Conservation (phyloP, 2,113 vertebrate genomes). For the Pontoporia blainvillei region DNA sequence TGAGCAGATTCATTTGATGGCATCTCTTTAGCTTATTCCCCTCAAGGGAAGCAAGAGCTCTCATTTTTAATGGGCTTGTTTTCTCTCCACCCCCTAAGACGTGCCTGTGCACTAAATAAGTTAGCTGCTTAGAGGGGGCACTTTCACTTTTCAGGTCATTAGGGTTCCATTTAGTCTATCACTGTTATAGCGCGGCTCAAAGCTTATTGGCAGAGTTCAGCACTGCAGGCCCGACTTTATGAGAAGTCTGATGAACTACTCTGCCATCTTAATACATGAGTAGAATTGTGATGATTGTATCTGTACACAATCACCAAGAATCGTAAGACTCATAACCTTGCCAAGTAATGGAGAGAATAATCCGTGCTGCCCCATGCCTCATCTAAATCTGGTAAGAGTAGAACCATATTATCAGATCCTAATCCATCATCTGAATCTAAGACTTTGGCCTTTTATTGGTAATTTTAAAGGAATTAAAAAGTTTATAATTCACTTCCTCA, state of each 20-base stretch:
- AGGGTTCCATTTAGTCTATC: background rate
- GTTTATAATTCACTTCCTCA: background rate
- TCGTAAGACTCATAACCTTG: background rate
- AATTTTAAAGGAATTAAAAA: slow-evolving; percentile 12
- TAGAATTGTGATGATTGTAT: background rate
- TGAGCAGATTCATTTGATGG: background rate
- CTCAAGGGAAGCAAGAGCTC: slow-evolving; percentile 13
- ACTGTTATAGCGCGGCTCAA: background rate
- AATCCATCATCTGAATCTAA: background rate
- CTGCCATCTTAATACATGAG: background rate
- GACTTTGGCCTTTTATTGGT: background rate
- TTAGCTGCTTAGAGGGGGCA: background rate
- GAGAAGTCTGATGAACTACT: background rate
- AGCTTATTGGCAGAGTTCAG: background rate
- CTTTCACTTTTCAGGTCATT: background rate
- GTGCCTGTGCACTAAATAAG: background rate
- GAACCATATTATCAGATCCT: background rate
- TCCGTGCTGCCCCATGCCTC: background rate
- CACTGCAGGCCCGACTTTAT: background rate
- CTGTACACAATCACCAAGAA: background rate
- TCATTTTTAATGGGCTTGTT: background rate
- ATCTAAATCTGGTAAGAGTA: background rate
- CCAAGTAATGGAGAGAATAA: background rate
- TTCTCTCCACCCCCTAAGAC: background rate
- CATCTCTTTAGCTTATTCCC: background rate